Conservation (phyloP, 2,888 invertebrate species). For the Tetragonula carbonaria region DNA sequence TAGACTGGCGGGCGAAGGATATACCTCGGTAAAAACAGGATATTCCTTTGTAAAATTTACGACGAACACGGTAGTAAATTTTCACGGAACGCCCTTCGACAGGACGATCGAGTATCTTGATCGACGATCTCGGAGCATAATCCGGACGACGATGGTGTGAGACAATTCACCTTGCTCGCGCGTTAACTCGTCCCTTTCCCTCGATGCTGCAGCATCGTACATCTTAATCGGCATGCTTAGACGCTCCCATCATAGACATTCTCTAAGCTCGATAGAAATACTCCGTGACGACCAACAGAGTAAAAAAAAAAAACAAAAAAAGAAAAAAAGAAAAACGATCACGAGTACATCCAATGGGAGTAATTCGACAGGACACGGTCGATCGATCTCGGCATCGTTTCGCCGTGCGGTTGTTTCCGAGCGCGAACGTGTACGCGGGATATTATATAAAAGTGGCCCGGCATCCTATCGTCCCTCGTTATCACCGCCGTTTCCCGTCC, state of each 20-base stretch:
- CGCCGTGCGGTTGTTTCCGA: background rate
- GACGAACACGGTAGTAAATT: conserved; percentile 13
- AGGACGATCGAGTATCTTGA: conserved; percentile 30
- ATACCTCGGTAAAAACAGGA: background rate
- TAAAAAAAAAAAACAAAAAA: too few species aligned
- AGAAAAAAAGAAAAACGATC: background rate
- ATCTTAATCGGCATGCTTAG: conserved; percentile 18
- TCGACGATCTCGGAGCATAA: conserved; percentile 25
- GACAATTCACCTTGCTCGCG: conserved; percentile 13
- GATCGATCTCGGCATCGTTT: conserved; percentile 38
- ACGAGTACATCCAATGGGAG: background rate
- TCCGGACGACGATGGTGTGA: conserved; percentile 13
- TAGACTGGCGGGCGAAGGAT: background rate
- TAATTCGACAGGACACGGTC: conserved; percentile 41
- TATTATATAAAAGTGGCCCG: conserved; percentile 37
- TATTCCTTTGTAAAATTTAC: conserved; percentile 2
- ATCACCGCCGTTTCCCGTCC: conserved; percentile 37
- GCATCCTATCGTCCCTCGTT: conserved; percentile 26
- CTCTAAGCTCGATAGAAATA: conserved; percentile 1
- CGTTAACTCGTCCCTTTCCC: background rate
- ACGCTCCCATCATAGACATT: background rate
- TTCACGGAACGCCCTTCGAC: background rate
- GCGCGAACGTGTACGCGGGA: background rate
- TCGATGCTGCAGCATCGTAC: background rate
- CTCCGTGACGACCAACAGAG: background rate